These are phyloP conservation scores for Ctenosaura bakeri DNA, from an alignment of 2,797 vertebrate genomes.

Conservation along the genomic window DNA sequence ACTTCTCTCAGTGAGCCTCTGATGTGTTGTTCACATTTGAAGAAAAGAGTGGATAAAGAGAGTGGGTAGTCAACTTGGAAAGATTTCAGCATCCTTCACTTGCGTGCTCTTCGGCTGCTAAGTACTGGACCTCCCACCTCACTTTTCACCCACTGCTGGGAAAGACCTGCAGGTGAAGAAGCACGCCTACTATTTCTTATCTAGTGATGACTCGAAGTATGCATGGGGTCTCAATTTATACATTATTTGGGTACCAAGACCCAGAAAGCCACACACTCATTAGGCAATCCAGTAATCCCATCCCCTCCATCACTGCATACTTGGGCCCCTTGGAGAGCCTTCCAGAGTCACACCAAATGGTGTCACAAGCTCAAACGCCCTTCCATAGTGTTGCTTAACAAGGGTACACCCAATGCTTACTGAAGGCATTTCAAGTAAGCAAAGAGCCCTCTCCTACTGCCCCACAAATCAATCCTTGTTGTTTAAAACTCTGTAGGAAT, in stretches of 20 bases:
- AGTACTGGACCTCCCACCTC: no score
- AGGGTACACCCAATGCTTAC: background rate
- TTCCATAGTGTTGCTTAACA: background rate
- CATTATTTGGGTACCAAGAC: background rate
- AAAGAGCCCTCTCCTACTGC: no score
- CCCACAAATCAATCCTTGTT: background rate
- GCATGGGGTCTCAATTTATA: background rate
- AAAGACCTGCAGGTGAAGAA: background rate
- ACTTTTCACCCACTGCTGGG: background rate
- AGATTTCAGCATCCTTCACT: background rate
- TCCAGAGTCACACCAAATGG: background rate
- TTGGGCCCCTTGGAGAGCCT: background rate
- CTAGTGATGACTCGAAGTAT: background rate
- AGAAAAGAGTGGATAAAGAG: background rate
- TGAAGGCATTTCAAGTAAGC: background rate
- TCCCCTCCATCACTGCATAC: background rate
- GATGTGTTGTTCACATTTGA: no score
- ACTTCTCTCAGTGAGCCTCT: background rate
- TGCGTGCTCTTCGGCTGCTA: accelerated
- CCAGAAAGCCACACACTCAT: background rate
- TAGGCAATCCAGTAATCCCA: background rate
- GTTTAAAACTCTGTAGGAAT: no score
- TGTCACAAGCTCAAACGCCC: background rate
- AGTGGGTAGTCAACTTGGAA: no score
- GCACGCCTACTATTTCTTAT: background rate